phyloP scores from a whole-genome alignment of 1,140 invertebrate genomes.

The Goniozus legneri region DNA sequence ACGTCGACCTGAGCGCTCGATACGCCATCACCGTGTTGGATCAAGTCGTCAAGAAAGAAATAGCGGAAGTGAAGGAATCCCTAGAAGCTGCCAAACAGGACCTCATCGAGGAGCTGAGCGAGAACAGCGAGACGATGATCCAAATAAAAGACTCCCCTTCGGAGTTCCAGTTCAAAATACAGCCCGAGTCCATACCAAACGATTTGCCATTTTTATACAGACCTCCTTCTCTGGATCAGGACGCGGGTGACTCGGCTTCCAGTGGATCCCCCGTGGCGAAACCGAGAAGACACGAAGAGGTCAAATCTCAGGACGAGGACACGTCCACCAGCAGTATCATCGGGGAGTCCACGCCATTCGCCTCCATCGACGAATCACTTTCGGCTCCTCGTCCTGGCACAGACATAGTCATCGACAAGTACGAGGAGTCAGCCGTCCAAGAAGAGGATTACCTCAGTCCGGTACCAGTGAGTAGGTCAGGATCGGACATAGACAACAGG shows the following conservation, averaged over 20 bases:
- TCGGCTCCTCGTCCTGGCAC: slow-evolving; percentile 1
- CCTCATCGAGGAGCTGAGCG: slow-evolving; percentile 61
- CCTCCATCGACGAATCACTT: not conserved
- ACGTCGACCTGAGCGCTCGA: slow-evolving; percentile 49
- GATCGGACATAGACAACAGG: slow-evolving; percentile 42
- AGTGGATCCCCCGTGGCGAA: slow-evolving; percentile 29
- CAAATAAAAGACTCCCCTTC: slow-evolving; percentile 66
- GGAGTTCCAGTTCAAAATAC: slow-evolving; percentile 67
- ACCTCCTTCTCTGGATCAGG: slow-evolving; percentile 37
- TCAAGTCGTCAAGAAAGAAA: slow-evolving; percentile 60
- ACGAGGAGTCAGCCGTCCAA: slow-evolving; percentile 27
- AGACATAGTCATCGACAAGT: slow-evolving; percentile 25
- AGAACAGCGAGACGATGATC: slow-evolving; percentile 48
- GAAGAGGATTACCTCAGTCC: slow-evolving; percentile 22
- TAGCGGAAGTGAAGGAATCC: slow-evolving; percentile 68
- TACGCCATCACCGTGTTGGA: slow-evolving; percentile 51
- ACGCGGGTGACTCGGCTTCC: slow-evolving; percentile 17
- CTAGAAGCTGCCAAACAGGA: slow-evolving; percentile 63
- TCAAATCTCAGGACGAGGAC: slow-evolving; percentile 2
- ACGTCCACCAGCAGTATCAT: not conserved
- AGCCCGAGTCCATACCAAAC: slow-evolving; percentile 48
- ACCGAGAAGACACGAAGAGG: slow-evolving; percentile 13
- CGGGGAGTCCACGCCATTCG: not conserved
- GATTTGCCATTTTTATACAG: slow-evolving; percentile 50
- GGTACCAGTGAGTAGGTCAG: slow-evolving; percentile 34